These are phyloP conservation scores for Tragulus kanchil DNA, from an alignment of 2,113 vertebrate genomes.

Conservation along the genomic window DNA sequence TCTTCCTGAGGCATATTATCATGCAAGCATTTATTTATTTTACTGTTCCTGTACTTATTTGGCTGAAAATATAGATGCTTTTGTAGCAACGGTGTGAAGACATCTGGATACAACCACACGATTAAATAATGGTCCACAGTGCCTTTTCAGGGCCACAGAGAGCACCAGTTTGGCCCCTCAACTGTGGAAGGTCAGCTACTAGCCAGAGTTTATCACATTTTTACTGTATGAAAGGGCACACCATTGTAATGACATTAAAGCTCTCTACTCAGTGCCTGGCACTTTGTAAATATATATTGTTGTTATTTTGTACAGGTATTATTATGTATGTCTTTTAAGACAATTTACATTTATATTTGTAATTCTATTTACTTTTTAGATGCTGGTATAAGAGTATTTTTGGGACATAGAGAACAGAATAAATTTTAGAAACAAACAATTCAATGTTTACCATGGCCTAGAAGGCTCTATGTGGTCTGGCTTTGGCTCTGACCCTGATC, in stretches of 20 bases:
- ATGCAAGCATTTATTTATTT: not conserved
- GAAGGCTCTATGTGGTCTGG: not conserved
- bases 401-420: not conserved
- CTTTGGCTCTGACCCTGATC: not conserved
- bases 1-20: not conserved
- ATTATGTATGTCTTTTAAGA: not conserved
- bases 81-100: not conserved
- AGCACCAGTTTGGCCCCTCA: not conserved
- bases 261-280: not conserved
- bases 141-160: not conserved
- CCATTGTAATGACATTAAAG: too few relatives aligned
- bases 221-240: too few relatives aligned
- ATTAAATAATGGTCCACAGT: not conserved
- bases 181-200: not conserved
- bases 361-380: not conserved
- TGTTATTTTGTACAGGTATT: not conserved
- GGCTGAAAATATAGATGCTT: not conserved
- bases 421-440: not conserved
- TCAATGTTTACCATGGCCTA: not conserved
- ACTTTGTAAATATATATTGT: not conserved
- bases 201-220: too few relatives aligned
- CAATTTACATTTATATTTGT: not conserved
- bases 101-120: not conserved
- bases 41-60: slow-evolving; percentile 26
- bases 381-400: not conserved